These are phyloP conservation scores for Holotrichia oblita DNA, from an alignment of 1,140 invertebrate genomes.

Conservation along the genomic window DNA sequence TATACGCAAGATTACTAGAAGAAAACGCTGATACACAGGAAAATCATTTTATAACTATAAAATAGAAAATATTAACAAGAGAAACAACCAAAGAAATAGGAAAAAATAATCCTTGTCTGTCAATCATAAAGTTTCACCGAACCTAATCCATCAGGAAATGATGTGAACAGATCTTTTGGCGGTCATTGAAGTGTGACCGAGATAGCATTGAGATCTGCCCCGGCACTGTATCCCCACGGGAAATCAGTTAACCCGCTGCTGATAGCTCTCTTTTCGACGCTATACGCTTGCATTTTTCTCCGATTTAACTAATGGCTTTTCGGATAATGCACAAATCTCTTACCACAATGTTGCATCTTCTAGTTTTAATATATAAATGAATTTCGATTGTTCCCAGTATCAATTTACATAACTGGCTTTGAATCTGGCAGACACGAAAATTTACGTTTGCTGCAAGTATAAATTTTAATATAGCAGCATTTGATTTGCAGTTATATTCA, in stretches of 20 bases:
- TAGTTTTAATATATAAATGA: too few relatives aligned
- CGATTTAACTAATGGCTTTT: constrained; percentile 54
- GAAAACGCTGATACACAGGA: too few relatives aligned
- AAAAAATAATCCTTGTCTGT: constrained; percentile 36
- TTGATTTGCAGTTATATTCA: too few relatives aligned
- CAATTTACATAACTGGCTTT: too few relatives aligned
- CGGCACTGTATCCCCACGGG: constrained; percentile 52
- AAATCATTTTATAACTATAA: too few relatives aligned
- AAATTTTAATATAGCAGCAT: too few relatives aligned
- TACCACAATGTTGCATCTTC: not conserved
- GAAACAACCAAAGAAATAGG: not conserved
- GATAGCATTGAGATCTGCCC: constrained; percentile 52
- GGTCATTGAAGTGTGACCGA: constrained; percentile 60
- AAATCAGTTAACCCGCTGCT: constrained; percentile 59
- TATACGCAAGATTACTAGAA: too few relatives aligned
- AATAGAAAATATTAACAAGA: not conserved
- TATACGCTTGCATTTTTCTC: constrained; percentile 48
- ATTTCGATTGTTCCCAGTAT: too few relatives aligned
- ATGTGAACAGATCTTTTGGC: constrained; percentile 58
- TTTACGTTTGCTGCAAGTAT: too few relatives aligned
- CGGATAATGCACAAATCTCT: constrained; percentile 45
- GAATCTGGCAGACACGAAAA: too few relatives aligned
- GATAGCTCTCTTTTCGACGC: constrained; percentile 48
- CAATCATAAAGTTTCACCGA: constrained; percentile 42
- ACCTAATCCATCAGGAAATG: constrained; percentile 59